Evolutionary conservation across 2,797 vertebrate species (phyloP).

Genomic region (Tamandua tetradactyla): DNA sequence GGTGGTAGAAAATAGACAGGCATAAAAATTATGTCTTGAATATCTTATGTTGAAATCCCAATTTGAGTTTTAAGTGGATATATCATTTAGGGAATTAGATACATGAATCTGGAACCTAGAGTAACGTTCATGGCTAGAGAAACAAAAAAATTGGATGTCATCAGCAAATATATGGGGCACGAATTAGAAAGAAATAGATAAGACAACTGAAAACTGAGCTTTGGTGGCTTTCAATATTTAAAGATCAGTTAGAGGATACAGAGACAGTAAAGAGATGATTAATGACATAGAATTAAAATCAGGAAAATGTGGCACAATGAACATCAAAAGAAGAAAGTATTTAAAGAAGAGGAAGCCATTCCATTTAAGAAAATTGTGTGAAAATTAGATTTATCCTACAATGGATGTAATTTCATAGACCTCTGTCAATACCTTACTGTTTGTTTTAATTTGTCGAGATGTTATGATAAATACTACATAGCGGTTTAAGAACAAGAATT

Average conservation of each 20-base stretch:
- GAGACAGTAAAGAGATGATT: background rate
- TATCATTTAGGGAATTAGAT: background rate
- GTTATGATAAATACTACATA: no score
- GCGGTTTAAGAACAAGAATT: no score
- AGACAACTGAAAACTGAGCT: background rate
- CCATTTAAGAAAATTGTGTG: background rate
- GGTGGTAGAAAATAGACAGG: background rate
- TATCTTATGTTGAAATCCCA: background rate
- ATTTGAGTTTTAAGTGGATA: background rate
- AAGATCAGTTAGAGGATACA: background rate
- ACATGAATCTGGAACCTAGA: background rate
- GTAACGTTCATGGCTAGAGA: background rate
- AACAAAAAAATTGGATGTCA: background rate
- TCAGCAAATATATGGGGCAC: background rate
- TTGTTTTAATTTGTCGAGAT: no score
- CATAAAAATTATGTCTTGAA: background rate
- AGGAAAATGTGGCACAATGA: background rate
- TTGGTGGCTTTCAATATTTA: background rate
- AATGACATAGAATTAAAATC: background rate
- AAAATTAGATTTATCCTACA: background rate
- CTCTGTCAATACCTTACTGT: background rate
- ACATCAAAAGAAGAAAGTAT: background rate
- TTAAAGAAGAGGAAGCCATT: conserved; percentile 3
- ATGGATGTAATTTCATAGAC: background rate
- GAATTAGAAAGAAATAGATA: background rate